Conservation (phyloP, 1,140 invertebrate species). For the Atta cephalotes region DNA sequence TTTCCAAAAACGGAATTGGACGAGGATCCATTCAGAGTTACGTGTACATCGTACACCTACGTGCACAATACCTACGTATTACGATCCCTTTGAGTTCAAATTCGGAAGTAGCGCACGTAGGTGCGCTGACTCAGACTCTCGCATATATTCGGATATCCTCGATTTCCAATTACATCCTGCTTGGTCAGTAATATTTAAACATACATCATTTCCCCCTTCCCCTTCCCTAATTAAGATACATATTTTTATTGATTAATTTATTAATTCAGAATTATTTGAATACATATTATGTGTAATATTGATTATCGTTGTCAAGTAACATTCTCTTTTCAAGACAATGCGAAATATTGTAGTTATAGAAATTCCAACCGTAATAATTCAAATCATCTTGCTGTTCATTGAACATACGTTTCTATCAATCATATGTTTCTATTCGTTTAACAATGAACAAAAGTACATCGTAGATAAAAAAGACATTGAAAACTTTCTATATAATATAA, state of each 20-base stretch:
- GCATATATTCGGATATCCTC: conserved; percentile 30
- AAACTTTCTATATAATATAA: neutral
- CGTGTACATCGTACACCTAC: conserved; percentile 57
- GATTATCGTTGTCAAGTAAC: neutral
- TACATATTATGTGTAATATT: neutral
- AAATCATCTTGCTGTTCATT: neutral
- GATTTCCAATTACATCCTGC: conserved; percentile 63
- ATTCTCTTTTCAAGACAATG: neutral
- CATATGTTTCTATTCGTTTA: neutral
- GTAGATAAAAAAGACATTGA: neutral
- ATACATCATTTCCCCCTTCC: neutral
- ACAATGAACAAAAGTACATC: neutral
- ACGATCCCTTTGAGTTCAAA: conserved; percentile 65
- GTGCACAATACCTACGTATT: neutral
- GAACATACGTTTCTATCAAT: neutral
- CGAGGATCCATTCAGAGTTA: conserved; percentile 49
- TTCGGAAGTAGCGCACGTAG: conserved; percentile 71
- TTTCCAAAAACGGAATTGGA: conserved; percentile 70
- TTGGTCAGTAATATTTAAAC: conserved; percentile 57
- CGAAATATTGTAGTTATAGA: neutral
- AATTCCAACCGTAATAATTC: neutral
- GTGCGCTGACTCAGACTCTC: conserved; percentile 60
- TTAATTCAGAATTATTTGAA: neutral
- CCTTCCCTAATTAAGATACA: neutral
- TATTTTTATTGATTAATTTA: neutral